phyloP scores from a whole-genome alignment of 2,888 invertebrate species.

The Metellina segmentata region DNA sequence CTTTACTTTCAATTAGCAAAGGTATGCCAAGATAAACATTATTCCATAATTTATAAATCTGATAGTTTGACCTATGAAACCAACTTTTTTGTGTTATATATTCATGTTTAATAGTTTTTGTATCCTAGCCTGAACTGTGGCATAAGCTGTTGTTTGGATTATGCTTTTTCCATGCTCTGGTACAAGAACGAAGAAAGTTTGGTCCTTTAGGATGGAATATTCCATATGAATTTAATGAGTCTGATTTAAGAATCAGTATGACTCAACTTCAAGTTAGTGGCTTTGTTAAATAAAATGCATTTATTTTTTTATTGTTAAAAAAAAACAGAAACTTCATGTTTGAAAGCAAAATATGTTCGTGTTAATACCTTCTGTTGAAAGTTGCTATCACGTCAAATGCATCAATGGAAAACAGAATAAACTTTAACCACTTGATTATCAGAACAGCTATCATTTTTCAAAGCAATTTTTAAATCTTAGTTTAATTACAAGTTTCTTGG shows the following conservation, averaged over 20 bases:
- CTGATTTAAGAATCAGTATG: slow-evolving; percentile 82
- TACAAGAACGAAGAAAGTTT: slow-evolving; percentile 82
- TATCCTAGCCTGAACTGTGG: slow-evolving; percentile 84
- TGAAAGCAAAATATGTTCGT: no score
- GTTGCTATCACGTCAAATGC: no score
- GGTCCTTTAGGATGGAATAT: slow-evolving; percentile 83
- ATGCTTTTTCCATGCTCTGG: slow-evolving; percentile 82
- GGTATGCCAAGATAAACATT: background rate
- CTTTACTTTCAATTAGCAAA: background rate
- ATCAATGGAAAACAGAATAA: no score
- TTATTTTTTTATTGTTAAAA: no score
- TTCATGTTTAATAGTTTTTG: background rate
- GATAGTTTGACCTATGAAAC: background rate
- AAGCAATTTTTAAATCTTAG: no score
- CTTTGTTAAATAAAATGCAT: background rate
- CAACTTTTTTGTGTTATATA: background rate
- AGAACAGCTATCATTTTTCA: no score
- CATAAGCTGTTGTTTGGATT: slow-evolving; percentile 83
- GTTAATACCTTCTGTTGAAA: no score
- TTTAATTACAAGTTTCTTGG: no score
- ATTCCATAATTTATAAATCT: background rate
- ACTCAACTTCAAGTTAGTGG: slow-evolving; percentile 81
- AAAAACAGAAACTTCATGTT: no score
- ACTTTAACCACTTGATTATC: no score
- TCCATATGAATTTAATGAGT: slow-evolving; percentile 83